Evolutionary conservation across 2,113 vertebrate species (phyloP).

Genomic region (Solea senegalensis): DNA sequence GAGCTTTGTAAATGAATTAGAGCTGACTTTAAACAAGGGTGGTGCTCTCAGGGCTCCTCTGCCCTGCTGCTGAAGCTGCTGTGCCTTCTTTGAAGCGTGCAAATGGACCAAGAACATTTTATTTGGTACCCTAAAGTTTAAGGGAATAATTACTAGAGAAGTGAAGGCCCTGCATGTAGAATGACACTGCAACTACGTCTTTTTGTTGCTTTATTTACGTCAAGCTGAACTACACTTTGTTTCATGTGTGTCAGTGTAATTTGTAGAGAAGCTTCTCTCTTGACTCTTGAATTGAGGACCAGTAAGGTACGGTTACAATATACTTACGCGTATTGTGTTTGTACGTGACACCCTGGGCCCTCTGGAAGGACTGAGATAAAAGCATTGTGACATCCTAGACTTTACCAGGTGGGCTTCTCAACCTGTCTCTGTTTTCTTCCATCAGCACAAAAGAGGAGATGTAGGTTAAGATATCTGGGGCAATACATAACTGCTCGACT

Average conservation of each 20-base stretch:
- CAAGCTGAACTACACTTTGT: too few relatives aligned
- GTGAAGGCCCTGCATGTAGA: not conserved
- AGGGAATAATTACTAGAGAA: slow-evolving; percentile 14
- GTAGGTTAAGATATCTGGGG: slow-evolving; percentile 58
- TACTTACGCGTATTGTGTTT: slow-evolving; percentile 11
- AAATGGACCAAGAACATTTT: slow-evolving; percentile 46
- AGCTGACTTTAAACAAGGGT: slow-evolving; percentile 53
- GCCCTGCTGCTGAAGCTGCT: slow-evolving; percentile 34
- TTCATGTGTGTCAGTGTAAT: not conserved
- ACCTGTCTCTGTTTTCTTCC: slow-evolving; percentile 29
- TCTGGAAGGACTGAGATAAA: slow-evolving; percentile 23
- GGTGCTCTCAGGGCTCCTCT: slow-evolving; percentile 49
- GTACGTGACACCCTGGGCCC: slow-evolving; percentile 4
- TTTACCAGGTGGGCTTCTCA: not conserved
- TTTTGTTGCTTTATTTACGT: not conserved
- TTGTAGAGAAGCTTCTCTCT: not conserved
- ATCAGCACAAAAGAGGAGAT: slow-evolving; percentile 43
- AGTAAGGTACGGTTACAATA: slow-evolving; percentile 13
- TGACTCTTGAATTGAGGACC: not conserved
- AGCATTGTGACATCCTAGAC: slow-evolving; percentile 9
- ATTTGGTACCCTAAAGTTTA: slow-evolving; percentile 13
- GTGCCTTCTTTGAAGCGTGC: slow-evolving; percentile 30
- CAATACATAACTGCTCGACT: slow-evolving; percentile 58
- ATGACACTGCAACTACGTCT: not conserved
- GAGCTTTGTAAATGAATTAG: slow-evolving; percentile 60